Conservation (phyloP, 1,140 invertebrate species). For the Zaprionus taronus region DNA sequence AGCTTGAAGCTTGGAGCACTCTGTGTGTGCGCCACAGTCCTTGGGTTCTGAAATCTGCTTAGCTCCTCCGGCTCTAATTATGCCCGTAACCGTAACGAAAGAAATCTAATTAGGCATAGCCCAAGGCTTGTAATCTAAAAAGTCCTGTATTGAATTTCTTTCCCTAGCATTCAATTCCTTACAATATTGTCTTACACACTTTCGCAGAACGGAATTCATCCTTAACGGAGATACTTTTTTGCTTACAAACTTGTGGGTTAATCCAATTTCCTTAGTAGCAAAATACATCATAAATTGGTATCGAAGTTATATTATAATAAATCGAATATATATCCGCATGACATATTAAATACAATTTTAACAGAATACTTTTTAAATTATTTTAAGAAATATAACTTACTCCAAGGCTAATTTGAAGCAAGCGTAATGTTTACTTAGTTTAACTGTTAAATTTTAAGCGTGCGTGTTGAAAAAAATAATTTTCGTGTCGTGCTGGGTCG, state of each 20-base stretch:
- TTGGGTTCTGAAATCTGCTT: constrained; percentile 34
- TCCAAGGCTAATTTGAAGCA: too few relatives aligned
- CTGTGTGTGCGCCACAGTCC: constrained; percentile 17
- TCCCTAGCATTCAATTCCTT: constrained; percentile 20
- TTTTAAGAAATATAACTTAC: too few relatives aligned
- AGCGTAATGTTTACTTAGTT: too few relatives aligned
- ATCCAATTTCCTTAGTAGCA: background rate
- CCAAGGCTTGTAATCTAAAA: constrained; percentile 16
- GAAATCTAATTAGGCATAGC: constrained; percentile 50
- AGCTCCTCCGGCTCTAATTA: constrained; percentile 63
- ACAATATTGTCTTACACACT: constrained; percentile 19
- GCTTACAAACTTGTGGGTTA: background rate
- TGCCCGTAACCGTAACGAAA: constrained; percentile 34
- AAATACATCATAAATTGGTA: background rate
- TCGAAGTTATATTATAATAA: background rate
- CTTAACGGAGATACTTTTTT: background rate
- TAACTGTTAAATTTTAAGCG: too few relatives aligned
- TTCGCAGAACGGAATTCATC: background rate
- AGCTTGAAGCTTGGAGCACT: background rate
- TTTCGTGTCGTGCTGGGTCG: too few relatives aligned
- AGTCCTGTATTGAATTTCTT: constrained; percentile 26
- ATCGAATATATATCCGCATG: too few relatives aligned
- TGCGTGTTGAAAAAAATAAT: too few relatives aligned
- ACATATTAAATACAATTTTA: too few relatives aligned
- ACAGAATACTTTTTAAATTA: too few relatives aligned